Base-by-base conservation (phyloP, 2,888 invertebrate genomes). In the Ramazzottius varieornatus region DNA sequence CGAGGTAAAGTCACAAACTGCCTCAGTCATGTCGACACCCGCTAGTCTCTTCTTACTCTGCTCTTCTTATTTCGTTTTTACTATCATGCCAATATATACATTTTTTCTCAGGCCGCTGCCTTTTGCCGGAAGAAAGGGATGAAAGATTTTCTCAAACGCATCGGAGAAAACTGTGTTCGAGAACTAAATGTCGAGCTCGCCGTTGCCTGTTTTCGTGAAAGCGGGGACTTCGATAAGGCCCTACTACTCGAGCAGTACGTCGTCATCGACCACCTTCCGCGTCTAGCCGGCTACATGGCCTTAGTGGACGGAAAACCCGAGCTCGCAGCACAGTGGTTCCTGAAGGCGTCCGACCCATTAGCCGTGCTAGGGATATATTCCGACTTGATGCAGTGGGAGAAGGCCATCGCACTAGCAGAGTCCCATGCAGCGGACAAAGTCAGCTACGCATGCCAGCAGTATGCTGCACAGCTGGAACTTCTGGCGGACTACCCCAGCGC, bases 1-100 rank as follows among this genome's bases (percentile, higher is more conserved):
- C 54, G 54, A 54, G 54, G 54, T 54, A 24, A 54, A 29, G n/a
- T 40, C n/a, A n/a, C n/a, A n/a, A n/a, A n/a, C n/a, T n/a, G n/a
- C n/a, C n/a, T n/a, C n/a, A n/a, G n/a, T n/a, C n/a, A n/a, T n/a
- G n/a, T n/a, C n/a, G n/a, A n/a, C n/a, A n/a, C n/a, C n/a, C n/a
- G n/a, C n/a, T n/a, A n/a, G n/a, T n/a, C n/a, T n/a, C n/a, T n/a
- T n/a, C n/a, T n/a, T n/a, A n/a, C n/a, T n/a, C n/a, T n/a, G n/a
- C n/a, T n/a, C n/a, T n/a, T n/a, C n/a, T n/a, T n/a, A n/a, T n/a
- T n/a, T n/a, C n/a, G n/a, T n/a, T n/a, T n/a, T n/a, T n/a, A n/a
- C n/a, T n/a, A n/a, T n/a, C 40, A 40, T 40, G 40, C 40, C 20
- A 20, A 40, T 40, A 13, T 8, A 20, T 13, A 20, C 20, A 13